These are phyloP conservation scores for Girardia tigrina DNA, from an alignment of 2,888 invertebrate genomes.

Conservation along the genomic window DNA sequence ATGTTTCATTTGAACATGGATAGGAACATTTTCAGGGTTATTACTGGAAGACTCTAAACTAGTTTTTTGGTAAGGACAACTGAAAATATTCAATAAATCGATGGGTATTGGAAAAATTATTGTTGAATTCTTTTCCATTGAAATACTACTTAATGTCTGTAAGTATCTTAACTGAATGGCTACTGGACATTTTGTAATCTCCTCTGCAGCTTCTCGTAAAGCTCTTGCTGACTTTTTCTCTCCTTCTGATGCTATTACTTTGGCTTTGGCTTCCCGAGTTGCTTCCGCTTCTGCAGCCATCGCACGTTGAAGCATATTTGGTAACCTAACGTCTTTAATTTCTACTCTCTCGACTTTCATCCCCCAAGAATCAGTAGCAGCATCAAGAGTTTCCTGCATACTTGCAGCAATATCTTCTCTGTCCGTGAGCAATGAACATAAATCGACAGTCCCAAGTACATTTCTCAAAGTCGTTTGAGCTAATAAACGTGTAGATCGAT, in stretches of 20 bases:
- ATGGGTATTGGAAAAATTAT: constrained; percentile 48
- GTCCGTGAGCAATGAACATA: constrained; percentile 45
- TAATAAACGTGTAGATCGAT: constrained; percentile 44
- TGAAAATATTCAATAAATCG: constrained; percentile 38
- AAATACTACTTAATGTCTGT: constrained; percentile 46
- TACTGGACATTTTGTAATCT: constrained; percentile 68
- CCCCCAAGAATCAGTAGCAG: constrained; percentile 52
- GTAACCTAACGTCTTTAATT: constrained; percentile 48
- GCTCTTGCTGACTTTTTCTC: constrained; percentile 60
- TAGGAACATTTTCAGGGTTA: not conserved
- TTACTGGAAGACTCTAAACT: not conserved
- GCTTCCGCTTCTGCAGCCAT: constrained; percentile 49
- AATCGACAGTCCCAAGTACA: constrained; percentile 43
- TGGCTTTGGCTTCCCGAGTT: constrained; percentile 40
- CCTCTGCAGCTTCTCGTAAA: constrained; percentile 70
- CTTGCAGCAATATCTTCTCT: constrained; percentile 44
- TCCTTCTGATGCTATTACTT: constrained; percentile 44
- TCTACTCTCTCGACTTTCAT: constrained; percentile 51
- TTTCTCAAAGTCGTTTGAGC: constrained; percentile 48
- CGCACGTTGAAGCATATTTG: constrained; percentile 46
- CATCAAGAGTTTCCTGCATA: constrained; percentile 48
- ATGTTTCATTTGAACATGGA: not conserved
- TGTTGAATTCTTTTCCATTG: constrained; percentile 48
- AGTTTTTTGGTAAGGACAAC: not conserved
- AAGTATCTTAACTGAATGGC: constrained; percentile 57